A percentile compares a stretch with the other conserved stretches of the same genome.
These are phyloP conservation scores for Tangara arthus DNA, from an alignment of 2,797 vertebrate species.

Conservation along the genomic window DNA sequence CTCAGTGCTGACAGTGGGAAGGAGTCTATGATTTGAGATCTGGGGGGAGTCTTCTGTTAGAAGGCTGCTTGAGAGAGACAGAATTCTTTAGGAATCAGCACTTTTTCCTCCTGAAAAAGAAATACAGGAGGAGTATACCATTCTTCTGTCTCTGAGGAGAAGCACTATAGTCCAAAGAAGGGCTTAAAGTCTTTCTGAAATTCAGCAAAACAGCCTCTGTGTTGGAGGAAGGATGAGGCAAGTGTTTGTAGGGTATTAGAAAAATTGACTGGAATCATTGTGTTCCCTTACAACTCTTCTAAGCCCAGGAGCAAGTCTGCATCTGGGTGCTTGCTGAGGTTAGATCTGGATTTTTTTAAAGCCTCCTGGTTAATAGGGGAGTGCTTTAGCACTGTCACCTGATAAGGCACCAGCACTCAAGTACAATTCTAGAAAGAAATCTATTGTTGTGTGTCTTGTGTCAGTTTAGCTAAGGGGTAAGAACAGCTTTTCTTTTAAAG, in stretches of 20 bases:
- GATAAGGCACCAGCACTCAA: not conserved
- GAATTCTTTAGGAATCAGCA: not conserved
- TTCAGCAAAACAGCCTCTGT: not conserved
- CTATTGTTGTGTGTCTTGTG: not conserved
- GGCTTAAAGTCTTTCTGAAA: not conserved
- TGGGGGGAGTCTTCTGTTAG: not conserved
- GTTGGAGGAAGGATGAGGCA: not conserved
- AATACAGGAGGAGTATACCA: not conserved
- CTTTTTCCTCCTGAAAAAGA: not conserved
- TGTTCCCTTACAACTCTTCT: not conserved
- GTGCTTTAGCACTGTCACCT: not conserved
- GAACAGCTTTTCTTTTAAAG: constrained; percentile 3
- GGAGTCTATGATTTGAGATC: not conserved
- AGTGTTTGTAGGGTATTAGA: not conserved
- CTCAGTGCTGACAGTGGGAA: not conserved
- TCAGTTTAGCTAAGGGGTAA: not conserved
- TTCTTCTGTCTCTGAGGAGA: not conserved
- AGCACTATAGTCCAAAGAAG: not conserved
- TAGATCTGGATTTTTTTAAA: not conserved
- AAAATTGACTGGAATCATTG: not conserved
- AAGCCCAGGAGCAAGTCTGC: not conserved
- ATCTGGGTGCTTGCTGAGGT: not conserved
- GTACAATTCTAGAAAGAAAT: not conserved
- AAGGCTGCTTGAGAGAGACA: not conserved
- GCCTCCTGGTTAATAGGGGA: not conserved